Evolutionary conservation across 2,113 vertebrate genomes (phyloP), one percentile per base, ranked within the genome.

Genomic region (Lycocorax pyrrhopterus): DNA sequence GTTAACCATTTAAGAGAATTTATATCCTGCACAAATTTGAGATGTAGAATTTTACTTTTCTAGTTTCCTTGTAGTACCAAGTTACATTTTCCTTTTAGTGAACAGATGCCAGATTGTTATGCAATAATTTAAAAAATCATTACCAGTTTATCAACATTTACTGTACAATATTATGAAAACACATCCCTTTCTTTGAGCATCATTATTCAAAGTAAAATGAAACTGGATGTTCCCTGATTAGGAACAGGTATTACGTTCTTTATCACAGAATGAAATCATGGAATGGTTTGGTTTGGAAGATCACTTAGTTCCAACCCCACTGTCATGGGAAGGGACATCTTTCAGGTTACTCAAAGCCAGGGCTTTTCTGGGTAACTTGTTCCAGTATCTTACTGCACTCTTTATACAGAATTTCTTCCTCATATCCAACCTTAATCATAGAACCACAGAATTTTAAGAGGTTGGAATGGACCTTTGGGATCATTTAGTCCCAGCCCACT

Each of bases 401-500:
- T 58, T 29, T 1, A 12, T 33, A 29, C 19, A 59, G 22, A 23
- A n/a, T 59, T 60, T 53, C 29, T 67, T 46, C 13, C 33, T 68
- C 7, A 60, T 82, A 39, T 25, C 16, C 30, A 82, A 21, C 6
- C 9, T 25, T 33, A 74, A 33, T 17, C 6, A n/a, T 5, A 60
- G 20, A 60, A 39, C 25, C 26, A 58, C 1, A 19, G 12, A 64
- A 22, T 58, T 56, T 64, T 27, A 58, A 73, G 51, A 13, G 18
- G 27, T 37, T 74, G 30, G 53, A 75, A 53, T 25, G n/a, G 6
- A 68, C 13, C 9, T 46, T 53, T 39, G 44, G n/a, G 29, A n/a
- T 39, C 6, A 68, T 39, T 25, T 53, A 53, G 16, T 59, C 29
- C 19, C 13, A 59, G 2, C 3, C 0, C 5, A 13, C 1, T 11